Conservation (phyloP, 64 coral and sea anemone genomes). For the Hydrozoanthus tunicans region DNA sequence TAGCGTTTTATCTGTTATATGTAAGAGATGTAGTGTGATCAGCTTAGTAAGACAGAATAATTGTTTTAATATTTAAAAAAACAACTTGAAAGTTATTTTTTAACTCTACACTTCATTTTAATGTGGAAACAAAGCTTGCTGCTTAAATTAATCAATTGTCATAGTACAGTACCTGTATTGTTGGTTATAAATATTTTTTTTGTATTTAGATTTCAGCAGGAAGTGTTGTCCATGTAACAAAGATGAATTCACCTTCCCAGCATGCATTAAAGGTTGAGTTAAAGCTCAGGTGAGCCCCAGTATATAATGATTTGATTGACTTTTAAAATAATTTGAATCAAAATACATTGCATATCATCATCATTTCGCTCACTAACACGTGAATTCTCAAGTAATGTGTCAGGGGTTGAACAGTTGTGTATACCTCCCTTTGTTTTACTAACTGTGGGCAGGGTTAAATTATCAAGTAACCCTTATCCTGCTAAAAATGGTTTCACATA, state of each 20-base stretch:
- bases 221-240: conserved; percentile 42
- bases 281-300: conserved; percentile 58
- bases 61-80: not conserved
- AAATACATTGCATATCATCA: not conserved
- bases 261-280: conserved; percentile 73
- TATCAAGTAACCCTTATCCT: too few relatives aligned
- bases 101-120: not conserved
- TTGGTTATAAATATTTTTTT: not conserved
- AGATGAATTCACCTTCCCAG: conserved; percentile 43
- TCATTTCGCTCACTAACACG: too few relatives aligned
- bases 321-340: not conserved
- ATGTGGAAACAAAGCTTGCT: not conserved
- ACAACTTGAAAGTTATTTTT: not conserved
- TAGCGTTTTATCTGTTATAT: too few relatives aligned
- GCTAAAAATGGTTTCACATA: too few relatives aligned
- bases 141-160: not conserved
- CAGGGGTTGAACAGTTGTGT: too few relatives aligned
- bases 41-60: not conserved
- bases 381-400: too few relatives aligned
- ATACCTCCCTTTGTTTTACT: too few relatives aligned
- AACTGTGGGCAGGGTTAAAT: too few relatives aligned
- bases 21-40: too few relatives aligned
- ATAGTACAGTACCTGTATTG: not conserved
- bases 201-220: conserved; percentile 33
- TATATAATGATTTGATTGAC: not conserved